phyloP scores from a whole-genome alignment of 2,888 invertebrate genomes.

The Oscheius sp. region DNA sequence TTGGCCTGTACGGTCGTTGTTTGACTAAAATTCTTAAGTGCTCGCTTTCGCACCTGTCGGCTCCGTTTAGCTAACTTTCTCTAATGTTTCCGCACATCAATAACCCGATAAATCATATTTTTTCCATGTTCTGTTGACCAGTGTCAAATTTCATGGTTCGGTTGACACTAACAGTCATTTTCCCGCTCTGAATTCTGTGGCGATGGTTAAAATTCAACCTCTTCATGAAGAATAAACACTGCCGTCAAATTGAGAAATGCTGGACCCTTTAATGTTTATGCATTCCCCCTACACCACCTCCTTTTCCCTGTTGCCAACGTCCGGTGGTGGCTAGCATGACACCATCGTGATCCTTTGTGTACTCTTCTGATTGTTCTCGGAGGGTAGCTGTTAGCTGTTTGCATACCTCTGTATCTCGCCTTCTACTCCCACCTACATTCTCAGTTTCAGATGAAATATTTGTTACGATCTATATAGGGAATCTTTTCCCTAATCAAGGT shows the following conservation, averaged over 20 bases:
- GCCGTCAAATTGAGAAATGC: too few species aligned
- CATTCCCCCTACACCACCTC: too few species aligned
- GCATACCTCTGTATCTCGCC: slow-evolving; percentile 24
- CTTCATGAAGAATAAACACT: too few species aligned
- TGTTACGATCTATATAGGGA: slow-evolving; percentile 19
- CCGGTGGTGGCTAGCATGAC: background rate
- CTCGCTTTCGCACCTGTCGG: slow-evolving; percentile 32
- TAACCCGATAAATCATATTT: background rate
- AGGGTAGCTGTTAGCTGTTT: slow-evolving; percentile 25
- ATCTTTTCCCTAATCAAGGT: slow-evolving; percentile 14
- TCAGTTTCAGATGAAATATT: background rate
- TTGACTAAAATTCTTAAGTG: slow-evolving; percentile 32
- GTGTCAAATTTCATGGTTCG: background rate
- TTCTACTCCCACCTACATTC: background rate
- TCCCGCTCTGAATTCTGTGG: too few species aligned
- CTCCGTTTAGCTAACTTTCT: slow-evolving; percentile 17
- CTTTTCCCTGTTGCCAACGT: too few species aligned
- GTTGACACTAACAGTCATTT: background rate
- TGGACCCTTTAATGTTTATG: too few species aligned
- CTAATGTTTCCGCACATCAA: background rate
- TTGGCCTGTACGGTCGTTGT: slow-evolving; percentile 31
- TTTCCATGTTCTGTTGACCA: background rate
- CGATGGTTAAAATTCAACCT: too few species aligned
- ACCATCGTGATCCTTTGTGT: slow-evolving; percentile 32
- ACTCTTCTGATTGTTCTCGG: slow-evolving; percentile 27